Base-by-base conservation (phyloP, 2,888 invertebrate genomes). In the Dolichopus griseipennis region DNA sequence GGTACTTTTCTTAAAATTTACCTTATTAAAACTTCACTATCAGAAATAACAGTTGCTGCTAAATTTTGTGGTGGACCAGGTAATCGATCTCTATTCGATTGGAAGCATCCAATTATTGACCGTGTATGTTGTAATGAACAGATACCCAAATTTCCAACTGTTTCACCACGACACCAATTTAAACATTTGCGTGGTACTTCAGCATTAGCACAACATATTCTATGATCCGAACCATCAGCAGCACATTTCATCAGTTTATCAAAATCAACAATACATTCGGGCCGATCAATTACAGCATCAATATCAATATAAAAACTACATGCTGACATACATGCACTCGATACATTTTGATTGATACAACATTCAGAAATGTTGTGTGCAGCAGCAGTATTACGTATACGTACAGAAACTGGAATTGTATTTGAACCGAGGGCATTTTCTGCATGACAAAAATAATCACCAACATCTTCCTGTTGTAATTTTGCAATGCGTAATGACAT, bases 221-320 rank as follows among this genome's bases (percentile, higher is more conserved):
- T 85, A 80, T 94, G 94, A 78, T 94, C 93, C 69, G 87, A 89
- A 8, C 89, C 89, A 74, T 90, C 90, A 1, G 93, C 90, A 0
- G 92, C 92, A 76, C 93, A 93, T 76, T 88, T 89, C 91, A 93
- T 92, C 66, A 93, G 83, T 76, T 93, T 93, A 78, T 92, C 90
- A 76, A 92, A 90, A 81, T 93, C 93, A 70, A 87, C 85, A 76
- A 92, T 87, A 78, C 93, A 93, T 76, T 91, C 89, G 0, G 91
- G 90, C 64, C 88, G 85, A 81, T 91, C 90, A 78, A 91, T 89
- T 65, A 93, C 90, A 66, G 88, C 88, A 77, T 92, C 92, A 78
- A 93, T 90, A 76, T 93, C 92, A 67, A 93, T 82, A 76, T 91
- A 91, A 82, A 91, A 90, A 69, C 88, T 88, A 82, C 94, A 95